Evolutionary conservation across 2,797 vertebrate genomes (phyloP), one percentile per base, ranked within the genome.

Genomic region (Hemibagrus guttatus): DNA sequence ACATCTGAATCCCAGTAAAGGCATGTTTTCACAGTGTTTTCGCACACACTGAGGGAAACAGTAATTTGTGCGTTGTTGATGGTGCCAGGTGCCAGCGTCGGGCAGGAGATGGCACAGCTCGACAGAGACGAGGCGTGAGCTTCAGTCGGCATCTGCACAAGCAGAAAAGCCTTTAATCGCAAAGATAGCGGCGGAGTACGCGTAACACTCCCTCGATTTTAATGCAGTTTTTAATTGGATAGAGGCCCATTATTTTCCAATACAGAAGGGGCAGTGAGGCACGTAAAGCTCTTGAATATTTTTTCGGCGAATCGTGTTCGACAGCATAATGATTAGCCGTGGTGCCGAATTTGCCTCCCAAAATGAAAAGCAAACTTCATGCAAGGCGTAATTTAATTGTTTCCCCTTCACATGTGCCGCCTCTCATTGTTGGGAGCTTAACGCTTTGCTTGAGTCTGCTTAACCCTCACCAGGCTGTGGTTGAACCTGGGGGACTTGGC

Each of bases 361-460:
- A 96, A 96, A 96, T 96, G 95, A 96, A 96, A 96, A 96, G 96
- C 96, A 96, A 96, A 96, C 96, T 96, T 96, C 95, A 96, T 95
- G 95, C 95, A 95, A 96, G 94, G 95, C 95, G 94, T 96, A 96
- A 95, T 96, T 96, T 95, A 96, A 96, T 96, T 96, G 95, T 96
- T 96, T 95, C 95, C 95, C 94, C 95, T 95, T 95, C 94, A 95
- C 95, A 96, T 96, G 95, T 95, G 95, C 95, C 94, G 94, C 94
- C 94, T 94, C 92, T 93, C 92, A 95, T 96, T 96, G 95, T 96
- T 94, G 94, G 93, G 94, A 95, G 95, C 94, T 95, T 96, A 95
- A 95, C 93, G 93, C 95, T 96, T 94, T 94, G 92, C 89, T 93
- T 94, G 94, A 93, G 93, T 94, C 94, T 93, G 94, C 93, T 78